A percentile compares a stretch with the other conserved stretches of the same genome.
These are phyloP conservation scores for Tylochromis polylepis DNA, from an alignment of 2,113 vertebrate genomes.

Conservation along the genomic window DNA sequence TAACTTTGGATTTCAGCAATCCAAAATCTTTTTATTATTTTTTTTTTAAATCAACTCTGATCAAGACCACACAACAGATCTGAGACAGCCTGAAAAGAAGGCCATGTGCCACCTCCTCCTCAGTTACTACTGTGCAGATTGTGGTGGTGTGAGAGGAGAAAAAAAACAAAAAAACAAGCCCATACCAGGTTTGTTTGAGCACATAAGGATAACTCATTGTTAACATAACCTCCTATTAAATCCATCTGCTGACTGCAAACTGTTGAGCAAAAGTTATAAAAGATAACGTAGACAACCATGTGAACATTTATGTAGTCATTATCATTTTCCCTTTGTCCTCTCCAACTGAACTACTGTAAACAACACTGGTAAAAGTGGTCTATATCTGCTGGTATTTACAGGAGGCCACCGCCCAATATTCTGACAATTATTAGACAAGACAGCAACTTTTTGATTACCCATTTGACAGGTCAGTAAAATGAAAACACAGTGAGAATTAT, in stretches of 20 bases:
- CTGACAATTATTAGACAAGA: not conserved
- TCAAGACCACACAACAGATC: not conserved
- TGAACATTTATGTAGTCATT: not conserved
- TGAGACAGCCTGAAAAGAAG: not conserved
- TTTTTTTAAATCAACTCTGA: not conserved
- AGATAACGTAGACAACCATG: not conserved
- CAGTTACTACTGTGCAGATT: not conserved
- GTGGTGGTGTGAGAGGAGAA: not conserved
- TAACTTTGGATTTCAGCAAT: not conserved
- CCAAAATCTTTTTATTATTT: not conserved
- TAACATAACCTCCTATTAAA: not conserved
- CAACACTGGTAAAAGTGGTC: not conserved
- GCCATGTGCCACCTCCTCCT: not conserved
- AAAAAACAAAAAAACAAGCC: not conserved
- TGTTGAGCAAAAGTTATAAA: not conserved
- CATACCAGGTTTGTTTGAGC: not conserved
- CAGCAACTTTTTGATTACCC: not conserved
- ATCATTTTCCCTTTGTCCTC: not conserved
- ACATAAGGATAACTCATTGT: not conserved
- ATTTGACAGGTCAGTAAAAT: not conserved
- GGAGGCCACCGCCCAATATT: not conserved
- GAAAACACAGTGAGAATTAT: not conserved
- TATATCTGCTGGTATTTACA: not conserved
- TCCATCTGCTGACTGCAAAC: not conserved
- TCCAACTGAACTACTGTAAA: not conserved